Percentiles rank a stretch among this genome's conserved stretches.
These are phyloP conservation scores for Lipophrys pholis DNA, from an alignment of 2,113 vertebrate genomes.

Conservation along the genomic window DNA sequence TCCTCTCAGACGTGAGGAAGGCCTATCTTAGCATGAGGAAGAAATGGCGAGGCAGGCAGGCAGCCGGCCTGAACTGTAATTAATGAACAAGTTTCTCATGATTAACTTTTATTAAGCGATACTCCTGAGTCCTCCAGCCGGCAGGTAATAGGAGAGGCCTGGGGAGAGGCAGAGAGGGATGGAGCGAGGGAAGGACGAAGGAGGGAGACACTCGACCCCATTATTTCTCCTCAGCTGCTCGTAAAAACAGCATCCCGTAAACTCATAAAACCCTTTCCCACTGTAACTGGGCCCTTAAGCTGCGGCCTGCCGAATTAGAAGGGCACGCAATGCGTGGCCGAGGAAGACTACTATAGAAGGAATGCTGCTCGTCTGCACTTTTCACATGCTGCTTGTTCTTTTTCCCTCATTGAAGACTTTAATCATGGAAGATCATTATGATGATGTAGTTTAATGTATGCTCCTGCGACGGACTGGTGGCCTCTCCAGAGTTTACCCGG, in stretches of 20 bases:
- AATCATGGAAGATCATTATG: background rate
- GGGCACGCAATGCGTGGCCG: slow-evolving; percentile 42
- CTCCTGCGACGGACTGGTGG: too few relatives aligned
- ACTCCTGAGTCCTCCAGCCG: slow-evolving; percentile 80
- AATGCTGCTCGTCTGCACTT: slow-evolving; percentile 30
- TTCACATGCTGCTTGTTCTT: background rate
- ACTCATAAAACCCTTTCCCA: slow-evolving; percentile 74
- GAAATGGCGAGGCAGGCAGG: slow-evolving; percentile 46
- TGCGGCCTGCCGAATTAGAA: slow-evolving; percentile 64
- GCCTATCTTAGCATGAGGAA: slow-evolving; percentile 43
- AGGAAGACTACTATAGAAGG: slow-evolving; percentile 36
- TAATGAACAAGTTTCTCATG: slow-evolving; percentile 87
- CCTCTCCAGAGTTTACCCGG: too few relatives aligned
- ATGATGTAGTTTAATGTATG: too few relatives aligned
- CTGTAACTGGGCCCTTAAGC: slow-evolving; percentile 69
- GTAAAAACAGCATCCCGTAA: slow-evolving; percentile 80
- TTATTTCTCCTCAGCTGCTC: slow-evolving; percentile 79
- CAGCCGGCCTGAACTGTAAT: slow-evolving; percentile 80
- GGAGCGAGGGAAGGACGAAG: slow-evolving; percentile 68
- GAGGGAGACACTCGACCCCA: slow-evolving; percentile 78
- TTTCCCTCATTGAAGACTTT: slow-evolving; percentile 1
- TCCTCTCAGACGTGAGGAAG: slow-evolving; percentile 16
- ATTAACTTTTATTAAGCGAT: slow-evolving; percentile 86
- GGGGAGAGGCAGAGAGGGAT: slow-evolving; percentile 66
- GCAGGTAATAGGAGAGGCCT: slow-evolving; percentile 80